A percentile compares a stretch with the other conserved stretches of the same genome.
phyloP scores from a whole-genome alignment of 2,797 vertebrate genomes.

The Ctenopoma kingsleyae region DNA sequence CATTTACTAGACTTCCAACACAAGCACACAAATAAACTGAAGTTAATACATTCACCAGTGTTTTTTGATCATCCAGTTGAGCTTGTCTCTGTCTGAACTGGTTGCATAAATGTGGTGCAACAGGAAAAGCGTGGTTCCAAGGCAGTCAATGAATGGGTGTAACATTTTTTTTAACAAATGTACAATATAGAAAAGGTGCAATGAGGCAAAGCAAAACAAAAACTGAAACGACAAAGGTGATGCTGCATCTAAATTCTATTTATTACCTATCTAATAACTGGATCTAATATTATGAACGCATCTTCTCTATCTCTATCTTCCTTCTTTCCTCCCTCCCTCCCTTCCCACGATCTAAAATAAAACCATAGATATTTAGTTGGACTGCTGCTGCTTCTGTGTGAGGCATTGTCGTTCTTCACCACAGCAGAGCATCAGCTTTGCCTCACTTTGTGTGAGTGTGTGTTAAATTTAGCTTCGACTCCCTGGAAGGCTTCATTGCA shows the following conservation, averaged over 20 bases:
- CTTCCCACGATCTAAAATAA: too few relatives aligned
- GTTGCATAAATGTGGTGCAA: conserved; percentile 1
- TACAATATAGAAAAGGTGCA: background rate
- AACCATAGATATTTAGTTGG: too few relatives aligned
- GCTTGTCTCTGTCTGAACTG: background rate
- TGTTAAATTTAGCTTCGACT: background rate
- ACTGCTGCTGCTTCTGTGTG: too few relatives aligned
- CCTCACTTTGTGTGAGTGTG: too few relatives aligned
- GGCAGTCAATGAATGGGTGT: background rate
- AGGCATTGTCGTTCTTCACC: too few relatives aligned
- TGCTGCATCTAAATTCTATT: background rate
- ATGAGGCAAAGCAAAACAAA: conserved; percentile 22
- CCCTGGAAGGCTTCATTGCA: background rate
- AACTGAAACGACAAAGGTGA: conserved; percentile 31
- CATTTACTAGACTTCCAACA: background rate
- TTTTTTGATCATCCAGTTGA: background rate
- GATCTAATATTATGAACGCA: background rate
- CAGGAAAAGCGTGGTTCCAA: conserved; percentile 43
- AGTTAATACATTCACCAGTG: background rate
- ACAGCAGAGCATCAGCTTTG: background rate
- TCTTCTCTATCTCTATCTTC: too few relatives aligned
- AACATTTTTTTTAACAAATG: background rate
- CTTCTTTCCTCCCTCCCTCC: background rate
- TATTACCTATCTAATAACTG: background rate
- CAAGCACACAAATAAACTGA: background rate